Evolutionary conservation across 2,113 vertebrate genomes (phyloP), one percentile per base, ranked within the genome.

Genomic region (Amblyopsis rosae): DNA sequence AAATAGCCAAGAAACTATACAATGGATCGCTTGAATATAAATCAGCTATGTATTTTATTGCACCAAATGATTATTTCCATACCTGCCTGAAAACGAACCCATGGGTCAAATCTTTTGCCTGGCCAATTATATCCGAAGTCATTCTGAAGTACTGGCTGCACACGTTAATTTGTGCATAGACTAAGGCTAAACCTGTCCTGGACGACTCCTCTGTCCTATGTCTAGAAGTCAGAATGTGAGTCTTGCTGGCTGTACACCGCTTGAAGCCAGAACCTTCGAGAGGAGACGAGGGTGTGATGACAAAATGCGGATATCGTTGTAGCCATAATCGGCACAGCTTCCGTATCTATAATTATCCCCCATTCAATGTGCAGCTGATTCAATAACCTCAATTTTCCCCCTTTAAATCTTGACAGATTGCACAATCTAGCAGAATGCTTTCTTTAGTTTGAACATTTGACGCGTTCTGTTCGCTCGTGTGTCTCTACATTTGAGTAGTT

Each of bases 291-390:
- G 58, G 51, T 73, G 26, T 45, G 65, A 56, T 15, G 41, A 41
- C 59, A 67, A 66, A 58, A 32, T 80, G 59, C 73, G 65, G 63
- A 69, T 62, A 6, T 56, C n/a, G 26, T 19, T 8, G 78, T 76
- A 65, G 74, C 69, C 77, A 84, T 77, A 73, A 72, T 76, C 75
- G 77, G 67, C 15, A 70, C 54, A 7, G 59, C 62, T 47, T 65
- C 85, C 83, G 86, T 79, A 64, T 81, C 86, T 67, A 69, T 80
- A 88, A 86, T 7, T 41, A 73, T 80, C 87, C 87, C 61, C 49
- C 78, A 78, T 72, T 71, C 11, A 56, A 67, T 69, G 67, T 0
- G 33, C 57, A 65, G 56, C 67, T 0, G 56, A 60, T 26, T 73
- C 71, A 63, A 81, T 68, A 79, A 46, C 49, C 9, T 51, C 4